Base-by-base conservation (phyloP, 2,113 vertebrate species). In the Gracilinanus agilis region DNA sequence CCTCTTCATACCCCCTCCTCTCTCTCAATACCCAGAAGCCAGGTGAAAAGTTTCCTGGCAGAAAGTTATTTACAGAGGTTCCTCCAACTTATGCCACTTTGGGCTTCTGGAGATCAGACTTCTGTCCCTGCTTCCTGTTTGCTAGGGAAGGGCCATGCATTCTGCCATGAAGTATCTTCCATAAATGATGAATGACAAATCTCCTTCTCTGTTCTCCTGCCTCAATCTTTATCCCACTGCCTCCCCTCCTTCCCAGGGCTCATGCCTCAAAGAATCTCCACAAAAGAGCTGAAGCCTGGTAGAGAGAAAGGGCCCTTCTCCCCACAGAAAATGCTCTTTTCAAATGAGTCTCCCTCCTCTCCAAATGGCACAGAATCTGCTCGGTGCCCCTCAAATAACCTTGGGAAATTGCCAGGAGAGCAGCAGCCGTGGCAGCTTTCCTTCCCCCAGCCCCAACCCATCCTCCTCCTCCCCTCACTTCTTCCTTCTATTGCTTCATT, bases 401-500 rank as follows among this genome's bases (percentile, higher is more conserved):
- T 97, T 98, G 98, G 98, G 96, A 58, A 12, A 55, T n/a, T 96
- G 96, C 98, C 98, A 96, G 92, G 90, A 96, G 56, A 96, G 94
- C 95, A 90, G 97, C 54, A 44, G 44, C 56, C 91, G 89, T 90
- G 25, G 93, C 49, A 19, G 9, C 27, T 92, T 90, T 95, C 95
- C 90, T 94, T 92, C 93, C 55, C 58, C 19, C 34, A 93, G 91
- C 83, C 89, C 0, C 8, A 9, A 94, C 55, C 58, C 75, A 90
- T 67, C 94, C 61, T n/a, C 58, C 24, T 90, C 83, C 91, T 95
- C 91, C 44, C 67, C n/a, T 83, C 67, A 83, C 67, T 40, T 83
- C 67, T 83, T 75, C 61, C 61, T 53, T 97, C 97, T 97, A 93
- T 98, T 49, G 93, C 95, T 53, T 96, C 92, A 93, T 97, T 97